Evolutionary conservation across 2,797 vertebrate genomes (phyloP).

Genomic region (Pangasius macronema): DNA sequence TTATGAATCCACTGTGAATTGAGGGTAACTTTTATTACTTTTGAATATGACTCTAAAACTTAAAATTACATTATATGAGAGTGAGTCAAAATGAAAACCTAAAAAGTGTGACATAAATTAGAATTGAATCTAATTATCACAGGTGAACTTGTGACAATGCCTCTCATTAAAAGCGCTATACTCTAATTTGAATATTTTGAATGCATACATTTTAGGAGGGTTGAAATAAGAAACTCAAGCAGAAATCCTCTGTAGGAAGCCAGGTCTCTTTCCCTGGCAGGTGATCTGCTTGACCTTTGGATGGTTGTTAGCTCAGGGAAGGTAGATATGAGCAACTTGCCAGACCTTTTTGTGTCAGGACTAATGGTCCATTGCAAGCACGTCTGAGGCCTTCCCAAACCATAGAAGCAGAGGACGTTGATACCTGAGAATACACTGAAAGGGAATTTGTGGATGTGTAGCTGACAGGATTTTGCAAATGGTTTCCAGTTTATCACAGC

Average conservation of each 20-base stretch:
- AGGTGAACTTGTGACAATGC: not conserved
- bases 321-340: slow-evolving; percentile 6
- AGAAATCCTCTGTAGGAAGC: not conserved
- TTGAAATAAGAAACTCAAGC: not conserved
- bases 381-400: not conserved
- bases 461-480: not conserved
- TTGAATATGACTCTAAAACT: not conserved
- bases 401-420: not conserved
- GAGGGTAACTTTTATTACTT: not conserved
- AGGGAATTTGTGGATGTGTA: not conserved
- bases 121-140: not conserved
- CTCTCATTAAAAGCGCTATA: not conserved
- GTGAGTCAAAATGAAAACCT: not conserved
- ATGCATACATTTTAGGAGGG: not conserved
- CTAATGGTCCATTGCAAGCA: slow-evolving; percentile 6
- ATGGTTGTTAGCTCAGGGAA: not conserved
- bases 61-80: not conserved
- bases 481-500: not conserved
- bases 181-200: not conserved
- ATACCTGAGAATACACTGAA: not conserved
- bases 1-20: not conserved
- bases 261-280: slow-evolving; percentile 11
- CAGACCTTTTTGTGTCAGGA: slow-evolving; percentile 16
- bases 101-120: not conserved
- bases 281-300: slow-evolving; percentile 20